These are phyloP conservation scores for Turritopsis dohrnii DNA, from an alignment of 30 jellyfish, hydroid and myxozoan genomes.

Conservation along the genomic window DNA sequence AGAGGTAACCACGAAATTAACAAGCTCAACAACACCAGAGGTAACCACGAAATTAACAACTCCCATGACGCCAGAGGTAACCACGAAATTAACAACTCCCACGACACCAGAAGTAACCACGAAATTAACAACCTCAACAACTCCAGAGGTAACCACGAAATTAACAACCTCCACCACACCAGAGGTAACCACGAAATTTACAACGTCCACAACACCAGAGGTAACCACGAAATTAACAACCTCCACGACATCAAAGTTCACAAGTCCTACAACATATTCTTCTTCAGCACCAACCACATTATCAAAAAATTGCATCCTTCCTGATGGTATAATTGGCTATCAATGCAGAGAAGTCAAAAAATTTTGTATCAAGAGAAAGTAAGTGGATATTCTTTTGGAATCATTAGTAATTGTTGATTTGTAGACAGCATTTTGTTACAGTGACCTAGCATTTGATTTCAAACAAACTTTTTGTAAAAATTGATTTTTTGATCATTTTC, in stretches of 20 bases:
- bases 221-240: conserved; percentile 13
- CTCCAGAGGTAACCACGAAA: conserved; percentile 2
- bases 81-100: background rate
- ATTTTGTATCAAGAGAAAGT: conserved; percentile 12
- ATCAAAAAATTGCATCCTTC: background rate
- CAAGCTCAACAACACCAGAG: background rate
- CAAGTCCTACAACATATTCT: conserved; percentile 1
- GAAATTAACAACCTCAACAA: background rate
- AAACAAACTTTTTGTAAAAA: no score
- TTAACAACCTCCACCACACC: conserved; percentile 20
- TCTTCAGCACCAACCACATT: conserved; percentile 12
- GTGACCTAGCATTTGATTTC: no score
- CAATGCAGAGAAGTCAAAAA: background rate
- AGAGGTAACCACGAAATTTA: background rate
- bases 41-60: background rate
- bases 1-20: conserved; percentile 8
- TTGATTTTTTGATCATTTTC: no score
- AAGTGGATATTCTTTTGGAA: background rate
- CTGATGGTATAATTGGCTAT: background rate
- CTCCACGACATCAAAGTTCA: conserved; percentile 4
- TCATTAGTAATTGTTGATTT: no score
- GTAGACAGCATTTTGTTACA: no score
- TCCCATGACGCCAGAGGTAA: background rate
- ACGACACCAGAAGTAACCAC: conserved; percentile 6
- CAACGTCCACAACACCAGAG: background rate